These are phyloP conservation scores for Rhagonycha lutea DNA, from an alignment of 2,888 invertebrate species.

Conservation along the genomic window DNA sequence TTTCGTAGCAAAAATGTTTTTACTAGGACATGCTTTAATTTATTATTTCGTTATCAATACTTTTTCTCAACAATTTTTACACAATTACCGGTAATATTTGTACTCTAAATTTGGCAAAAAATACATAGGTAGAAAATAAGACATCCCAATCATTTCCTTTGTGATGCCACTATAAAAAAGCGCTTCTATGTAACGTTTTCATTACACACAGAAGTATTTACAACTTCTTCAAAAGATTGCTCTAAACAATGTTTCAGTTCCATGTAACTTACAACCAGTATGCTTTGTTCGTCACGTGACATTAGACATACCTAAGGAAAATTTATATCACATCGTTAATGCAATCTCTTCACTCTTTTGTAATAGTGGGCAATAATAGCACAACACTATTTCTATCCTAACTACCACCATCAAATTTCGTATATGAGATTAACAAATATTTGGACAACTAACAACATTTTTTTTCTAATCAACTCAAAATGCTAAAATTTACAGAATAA, in stretches of 20 bases:
- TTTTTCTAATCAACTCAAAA: too few species aligned
- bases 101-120: slow-evolving; percentile 37
- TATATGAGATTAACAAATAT: too few species aligned
- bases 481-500: too few species aligned
- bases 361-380: background rate
- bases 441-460: too few species aligned
- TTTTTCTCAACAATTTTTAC: slow-evolving; percentile 6
- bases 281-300: slow-evolving; percentile 95
- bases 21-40: background rate
- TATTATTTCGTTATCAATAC: background rate
- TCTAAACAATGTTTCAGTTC: slow-evolving; percentile 96
- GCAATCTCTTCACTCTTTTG: background rate
- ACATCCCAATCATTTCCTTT: slow-evolving; percentile 40
- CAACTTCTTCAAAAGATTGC: slow-evolving; percentile 84
- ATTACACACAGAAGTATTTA: slow-evolving; percentile 60
- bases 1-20: slow-evolving; percentile 19
- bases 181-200: slow-evolving; percentile 39
- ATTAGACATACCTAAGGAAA: slow-evolving; percentile 81
- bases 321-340: slow-evolving; percentile 4
- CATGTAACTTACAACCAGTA: slow-evolving; percentile 92
- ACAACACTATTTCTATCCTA: background rate
- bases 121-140: slow-evolving; percentile 28
- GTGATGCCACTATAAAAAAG: slow-evolving; percentile 22
- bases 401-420: too few species aligned
- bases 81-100: slow-evolving; percentile 26